Evolutionary conservation across 1,140 invertebrate species (phyloP).

Genomic region (Pteromalus puparum): DNA sequence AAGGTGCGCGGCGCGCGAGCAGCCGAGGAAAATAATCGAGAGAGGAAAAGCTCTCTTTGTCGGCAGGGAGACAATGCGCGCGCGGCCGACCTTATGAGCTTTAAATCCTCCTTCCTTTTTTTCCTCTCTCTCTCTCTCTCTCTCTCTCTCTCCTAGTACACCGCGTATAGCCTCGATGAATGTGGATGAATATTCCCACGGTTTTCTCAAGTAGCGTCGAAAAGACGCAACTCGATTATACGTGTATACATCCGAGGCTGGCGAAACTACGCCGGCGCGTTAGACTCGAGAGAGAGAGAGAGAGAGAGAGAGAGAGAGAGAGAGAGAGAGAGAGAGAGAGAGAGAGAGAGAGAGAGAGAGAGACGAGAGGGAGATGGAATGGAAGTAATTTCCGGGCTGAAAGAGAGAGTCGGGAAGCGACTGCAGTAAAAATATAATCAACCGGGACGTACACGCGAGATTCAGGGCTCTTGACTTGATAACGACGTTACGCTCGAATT

Average conservation of each 20-base stretch:
- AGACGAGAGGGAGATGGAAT: conserved; percentile 13
- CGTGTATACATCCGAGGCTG: background rate
- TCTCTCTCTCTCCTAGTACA: too few relatives aligned
- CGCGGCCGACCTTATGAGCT: background rate
- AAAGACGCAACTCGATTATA: conserved; percentile 32
- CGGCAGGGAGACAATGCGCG: background rate
- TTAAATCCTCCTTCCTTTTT: background rate
- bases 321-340: conserved; percentile 1
- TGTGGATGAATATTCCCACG: background rate
- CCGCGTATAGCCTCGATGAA: too few relatives aligned
- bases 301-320: background rate
- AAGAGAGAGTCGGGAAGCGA: background rate
- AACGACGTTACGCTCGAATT: conserved; percentile 22
- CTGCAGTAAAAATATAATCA: conserved; percentile 25
- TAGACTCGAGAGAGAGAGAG: background rate
- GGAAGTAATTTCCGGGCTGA: conserved; percentile 19
- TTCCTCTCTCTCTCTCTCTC: too few relatives aligned
- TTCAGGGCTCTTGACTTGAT: background rate
- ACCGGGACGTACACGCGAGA: background rate
- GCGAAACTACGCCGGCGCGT: background rate
- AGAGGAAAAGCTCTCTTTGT: conserved; percentile 22
- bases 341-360: background rate
- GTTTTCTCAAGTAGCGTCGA: background rate
- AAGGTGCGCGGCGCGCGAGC: background rate
- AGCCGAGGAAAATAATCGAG: conserved; percentile 31